Evolutionary conservation across 2,888 invertebrate genomes (phyloP), one percentile per base, ranked within the genome.

Genomic region (Abrostola tripartita): DNA sequence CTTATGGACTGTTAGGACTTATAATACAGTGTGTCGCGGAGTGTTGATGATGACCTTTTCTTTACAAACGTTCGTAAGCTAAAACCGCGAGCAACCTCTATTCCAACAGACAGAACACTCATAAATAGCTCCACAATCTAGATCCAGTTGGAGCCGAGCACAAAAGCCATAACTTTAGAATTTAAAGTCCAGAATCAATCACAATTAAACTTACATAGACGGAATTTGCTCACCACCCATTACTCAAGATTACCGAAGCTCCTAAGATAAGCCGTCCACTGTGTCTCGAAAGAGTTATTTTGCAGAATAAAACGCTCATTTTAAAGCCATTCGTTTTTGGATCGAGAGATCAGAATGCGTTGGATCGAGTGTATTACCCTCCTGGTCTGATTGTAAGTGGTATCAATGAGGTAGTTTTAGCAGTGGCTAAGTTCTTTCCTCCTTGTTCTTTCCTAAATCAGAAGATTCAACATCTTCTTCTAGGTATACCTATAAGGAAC

Each of bases 201-300:
- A 69, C 76, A 77, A 77, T 77, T 76, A 78, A 69, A 78, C 38
- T 65, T 8, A 69, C 76, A 77, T 77, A 61, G 69, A 64, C 59
- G 61, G 51, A 59, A 74, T 74, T 69, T 57, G 11, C 49, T 5
- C 12, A 24, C 59, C 62, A 38, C 52, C 37, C 66, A 77, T 77
- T 65, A 69, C 55, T 78, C 79, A 72, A 76, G 77, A 77, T 77
- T 78, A 77, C 76, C 54, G 54, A 47, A 37, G 52, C 24, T 42
- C 37, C 69, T 12, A 37, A 76, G 79, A 78, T 78, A 78, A 78
- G 76, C 70, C 57, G 38, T 14, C 49, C 60, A 59, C 54, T 71
- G 53, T 50, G 67, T 70, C 69, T 58, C 8, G 14, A 47, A 78
- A 72, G 77, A 78, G 65, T 72, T 76, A 79, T 70, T 64, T 58